phyloP scores from a whole-genome alignment of 2,797 vertebrate genomes.

The Chiroxiphia lanceolata region DNA sequence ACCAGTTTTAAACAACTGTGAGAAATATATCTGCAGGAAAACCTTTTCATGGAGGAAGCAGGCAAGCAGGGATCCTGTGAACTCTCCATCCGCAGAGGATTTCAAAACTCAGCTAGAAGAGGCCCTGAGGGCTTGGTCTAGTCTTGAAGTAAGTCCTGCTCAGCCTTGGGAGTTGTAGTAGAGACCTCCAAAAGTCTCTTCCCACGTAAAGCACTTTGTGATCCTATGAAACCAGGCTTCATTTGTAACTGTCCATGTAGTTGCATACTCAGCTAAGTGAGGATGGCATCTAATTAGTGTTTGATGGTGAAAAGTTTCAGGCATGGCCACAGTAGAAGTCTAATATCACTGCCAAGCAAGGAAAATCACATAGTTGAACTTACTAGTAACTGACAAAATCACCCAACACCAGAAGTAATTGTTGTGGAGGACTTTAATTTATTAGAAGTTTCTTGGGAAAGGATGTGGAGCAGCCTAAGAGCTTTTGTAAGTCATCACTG shows the following conservation, averaged over 20 bases:
- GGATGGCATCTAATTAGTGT: not conserved
- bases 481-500: not conserved
- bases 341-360: not conserved
- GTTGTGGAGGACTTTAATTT: not conserved
- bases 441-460: not conserved
- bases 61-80: not conserved
- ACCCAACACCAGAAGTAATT: not conserved
- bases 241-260: accelerated
- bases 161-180: not conserved
- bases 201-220: not conserved
- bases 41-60: accelerated
- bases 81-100: not conserved
- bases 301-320: not conserved
- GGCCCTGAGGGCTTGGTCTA: not conserved
- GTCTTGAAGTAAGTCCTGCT: not conserved
- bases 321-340: not conserved
- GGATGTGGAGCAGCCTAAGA: not conserved
- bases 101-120: not conserved
- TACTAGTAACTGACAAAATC: not conserved
- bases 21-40: not conserved
- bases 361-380: not conserved
- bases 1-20: not conserved
- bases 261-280: not conserved
- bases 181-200: not conserved
- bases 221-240: not conserved